Conservation (phyloP, 2,797 vertebrate genomes). For the Ptychadena robeensis region DNA sequence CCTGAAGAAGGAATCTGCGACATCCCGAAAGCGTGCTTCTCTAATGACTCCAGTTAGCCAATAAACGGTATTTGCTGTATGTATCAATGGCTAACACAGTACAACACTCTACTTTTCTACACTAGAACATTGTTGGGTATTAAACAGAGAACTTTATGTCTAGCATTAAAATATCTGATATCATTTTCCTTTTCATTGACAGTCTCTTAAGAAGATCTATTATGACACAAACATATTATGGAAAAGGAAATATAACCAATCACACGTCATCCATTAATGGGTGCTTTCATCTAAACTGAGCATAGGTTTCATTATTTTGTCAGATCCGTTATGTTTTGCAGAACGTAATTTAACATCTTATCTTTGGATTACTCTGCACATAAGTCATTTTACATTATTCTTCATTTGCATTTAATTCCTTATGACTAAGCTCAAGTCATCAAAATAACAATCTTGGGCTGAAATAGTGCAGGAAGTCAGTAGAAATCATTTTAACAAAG, state of each 20-base stretch:
- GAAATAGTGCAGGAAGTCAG: background rate
- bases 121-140: background rate
- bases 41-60: too few species aligned
- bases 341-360: conserved; percentile 30
- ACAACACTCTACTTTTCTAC: background rate
- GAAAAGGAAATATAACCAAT: conserved; percentile 17
- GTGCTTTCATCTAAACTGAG: conserved; percentile 16
- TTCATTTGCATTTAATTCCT: background rate
- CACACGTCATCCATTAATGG: conserved; percentile 18
- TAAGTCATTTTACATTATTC: conserved; percentile 14
- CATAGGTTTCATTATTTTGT: conserved; percentile 34
- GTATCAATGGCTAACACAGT: too few species aligned
- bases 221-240: conserved; percentile 2
- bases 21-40: too few species aligned
- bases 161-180: background rate
- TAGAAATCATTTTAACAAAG: background rate
- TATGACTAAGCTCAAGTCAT: background rate
- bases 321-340: conserved; percentile 25
- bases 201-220: conserved; percentile 5
- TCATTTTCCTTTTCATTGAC: conserved; percentile 7
- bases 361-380: background rate
- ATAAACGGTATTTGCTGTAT: too few species aligned
- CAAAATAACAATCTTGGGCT: background rate
- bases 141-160: background rate
- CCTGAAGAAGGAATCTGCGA: too few species aligned